Base-by-base conservation (phyloP, 2,888 invertebrate species). In the Agelastica alni region DNA sequence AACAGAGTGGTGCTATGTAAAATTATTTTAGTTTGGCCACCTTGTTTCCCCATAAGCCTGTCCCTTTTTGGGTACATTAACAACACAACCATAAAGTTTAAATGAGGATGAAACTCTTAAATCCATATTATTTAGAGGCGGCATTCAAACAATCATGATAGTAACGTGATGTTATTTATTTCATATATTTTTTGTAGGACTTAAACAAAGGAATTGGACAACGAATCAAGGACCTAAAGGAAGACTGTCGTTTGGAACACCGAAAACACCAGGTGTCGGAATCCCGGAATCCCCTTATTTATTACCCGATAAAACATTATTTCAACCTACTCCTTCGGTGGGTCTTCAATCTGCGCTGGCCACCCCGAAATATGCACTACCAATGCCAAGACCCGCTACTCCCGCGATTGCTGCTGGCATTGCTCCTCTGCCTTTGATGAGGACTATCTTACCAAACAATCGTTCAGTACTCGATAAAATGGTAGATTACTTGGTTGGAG, bases 401-500 rank as follows among this genome's bases (percentile, higher is more conserved):
- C 46, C 46, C 3, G 26, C 7, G n/a, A 10, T 10, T 0, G 26
- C 20, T 16, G 34, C 58, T 41, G 36, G 41, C 45, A n/a, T n/a
- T n/a, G 53, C 53, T 42, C 46, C 67, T 54, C 79, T 81, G 42
- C 81, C 82, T 39, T 80, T 88, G 58, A 85, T 88, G 16, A 81
- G 91, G 14, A 88, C 90, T 7, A 79, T 94, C 64, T 75, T 89
- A 49, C 86, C 89, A 4, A 81, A 83, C 56, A 85, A 93, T 60
- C 85, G 94, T 54, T 85, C 88, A 4, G 84, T 89, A 22, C 74
- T 96, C 58, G 97, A 97, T 76, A 89, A 90, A 70, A 81, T 98
- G 68, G 88, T 99, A 10, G 98, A 99, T 74, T 95, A 91, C 72
- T 78, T 99, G 56, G 86, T 98, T 32, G 96, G 96, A 32, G 98